These are phyloP conservation scores for Brachionus manjavacas DNA, from an alignment of 1,140 invertebrate species.

Conservation along the genomic window DNA sequence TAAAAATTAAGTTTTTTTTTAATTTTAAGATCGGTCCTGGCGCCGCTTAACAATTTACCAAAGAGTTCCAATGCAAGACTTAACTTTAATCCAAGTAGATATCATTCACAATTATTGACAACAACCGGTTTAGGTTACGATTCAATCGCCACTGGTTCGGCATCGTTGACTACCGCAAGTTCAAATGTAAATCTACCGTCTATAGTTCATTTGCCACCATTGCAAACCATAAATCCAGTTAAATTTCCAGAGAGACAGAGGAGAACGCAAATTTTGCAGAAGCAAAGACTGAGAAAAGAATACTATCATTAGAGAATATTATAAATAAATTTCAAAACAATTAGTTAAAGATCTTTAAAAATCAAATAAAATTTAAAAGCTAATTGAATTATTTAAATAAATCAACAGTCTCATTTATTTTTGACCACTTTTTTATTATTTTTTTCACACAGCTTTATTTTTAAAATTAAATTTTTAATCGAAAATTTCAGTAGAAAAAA, in stretches of 20 bases:
- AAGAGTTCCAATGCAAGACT: slow-evolving; percentile 1
- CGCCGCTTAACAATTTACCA: slow-evolving; percentile 11
- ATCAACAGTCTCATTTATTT: too few relatives aligned
- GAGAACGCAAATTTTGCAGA: slow-evolving; percentile 26
- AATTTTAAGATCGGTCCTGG: neutral
- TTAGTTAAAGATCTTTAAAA: neutral
- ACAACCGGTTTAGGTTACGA: slow-evolving; percentile 29
- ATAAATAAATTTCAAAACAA: neutral
- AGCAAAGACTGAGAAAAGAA: slow-evolving; percentile 38
- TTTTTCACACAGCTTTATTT: too few relatives aligned
- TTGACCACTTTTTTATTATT: too few relatives aligned
- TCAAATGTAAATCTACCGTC: slow-evolving; percentile 19
- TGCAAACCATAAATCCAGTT: slow-evolving; percentile 39
- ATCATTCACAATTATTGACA: slow-evolving; percentile 35
- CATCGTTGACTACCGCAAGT: neutral
- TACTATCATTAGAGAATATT: slow-evolving; percentile 16
- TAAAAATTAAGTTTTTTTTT: neutral
- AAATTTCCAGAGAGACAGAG: slow-evolving; percentile 40
- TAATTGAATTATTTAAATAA: neutral
- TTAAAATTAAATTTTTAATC: too few relatives aligned
- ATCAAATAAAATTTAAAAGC: neutral
- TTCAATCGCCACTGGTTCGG: neutral
- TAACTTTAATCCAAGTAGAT: slow-evolving; percentile 22
- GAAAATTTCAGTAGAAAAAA: too few relatives aligned
- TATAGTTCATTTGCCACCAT: slow-evolving; percentile 38